phyloP scores from a whole-genome alignment of 1,140 invertebrate species.

The Apis laboriosa region DNA sequence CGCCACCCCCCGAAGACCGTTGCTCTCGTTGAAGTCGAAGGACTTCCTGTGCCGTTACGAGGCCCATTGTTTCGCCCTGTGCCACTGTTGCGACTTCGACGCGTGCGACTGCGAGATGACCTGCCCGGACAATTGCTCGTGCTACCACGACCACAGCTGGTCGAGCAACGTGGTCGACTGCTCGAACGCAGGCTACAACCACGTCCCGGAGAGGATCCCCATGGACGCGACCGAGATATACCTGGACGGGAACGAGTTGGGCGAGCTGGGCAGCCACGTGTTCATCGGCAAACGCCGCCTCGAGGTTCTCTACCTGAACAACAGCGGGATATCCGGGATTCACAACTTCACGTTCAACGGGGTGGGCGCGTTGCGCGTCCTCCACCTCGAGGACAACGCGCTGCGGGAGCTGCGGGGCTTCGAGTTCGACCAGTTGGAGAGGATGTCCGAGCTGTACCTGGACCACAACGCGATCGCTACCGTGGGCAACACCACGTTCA shows the following conservation, averaged over 20 bases:
- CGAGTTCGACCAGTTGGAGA: constrained; percentile 91
- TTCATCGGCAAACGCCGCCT: constrained; percentile 95
- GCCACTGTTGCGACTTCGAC: constrained; percentile 97
- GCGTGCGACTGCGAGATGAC: constrained; percentile 98
- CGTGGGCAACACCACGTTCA: constrained; percentile 93
- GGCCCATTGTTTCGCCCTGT: constrained; percentile 95
- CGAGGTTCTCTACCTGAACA: constrained; percentile 92
- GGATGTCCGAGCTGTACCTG: constrained; percentile 91
- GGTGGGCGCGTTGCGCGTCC: constrained; percentile 86
- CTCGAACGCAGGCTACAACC: constrained; percentile 88
- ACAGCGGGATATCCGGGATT: constrained; percentile 91
- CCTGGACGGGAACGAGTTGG: constrained; percentile 94
- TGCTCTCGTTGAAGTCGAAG: constrained; percentile 91
- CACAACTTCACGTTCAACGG: constrained; percentile 96
- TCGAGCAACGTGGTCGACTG: constrained; percentile 96
- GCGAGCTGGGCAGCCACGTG: constrained; percentile 92
- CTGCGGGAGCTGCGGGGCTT: constrained; percentile 90
- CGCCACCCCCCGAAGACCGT: constrained; percentile 89
- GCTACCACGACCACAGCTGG: constrained; percentile 97
- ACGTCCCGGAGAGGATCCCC: constrained; percentile 92
- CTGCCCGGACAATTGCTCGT: constrained; percentile 95
- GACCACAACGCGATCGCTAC: constrained; percentile 92
- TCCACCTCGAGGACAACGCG: constrained; percentile 93
- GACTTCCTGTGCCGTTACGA: constrained; percentile 96
- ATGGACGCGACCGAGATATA: constrained; percentile 97